Evolutionary conservation across 2,797 vertebrate genomes (phyloP).

Genomic region (Muscicapa striata): DNA sequence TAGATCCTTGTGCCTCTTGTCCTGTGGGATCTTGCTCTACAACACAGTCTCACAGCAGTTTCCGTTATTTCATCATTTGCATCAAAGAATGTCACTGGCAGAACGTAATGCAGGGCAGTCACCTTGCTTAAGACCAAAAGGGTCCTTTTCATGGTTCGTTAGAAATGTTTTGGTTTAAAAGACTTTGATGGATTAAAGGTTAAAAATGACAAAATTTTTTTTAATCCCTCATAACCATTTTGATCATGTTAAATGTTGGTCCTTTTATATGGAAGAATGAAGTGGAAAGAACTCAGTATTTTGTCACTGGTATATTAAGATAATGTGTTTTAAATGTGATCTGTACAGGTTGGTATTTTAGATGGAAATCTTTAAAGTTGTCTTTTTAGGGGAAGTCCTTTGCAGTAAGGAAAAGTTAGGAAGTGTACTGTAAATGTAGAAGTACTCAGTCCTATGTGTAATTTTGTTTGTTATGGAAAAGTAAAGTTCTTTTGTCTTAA

Average conservation of each 20-base stretch:
- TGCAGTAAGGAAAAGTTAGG: constrained; percentile 58
- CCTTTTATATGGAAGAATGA: constrained; percentile 56
- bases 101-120: background rate
- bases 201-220: background rate
- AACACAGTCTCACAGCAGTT: background rate
- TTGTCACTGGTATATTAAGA: constrained; percentile 64
- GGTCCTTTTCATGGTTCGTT: background rate
- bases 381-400: constrained; percentile 51
- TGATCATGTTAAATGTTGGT: constrained; percentile 29
- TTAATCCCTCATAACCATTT: background rate
- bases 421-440: constrained; percentile 65
- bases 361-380: constrained; percentile 53
- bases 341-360: constrained; percentile 65
- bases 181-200: constrained; percentile 22
- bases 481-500: constrained; percentile 65
- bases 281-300: constrained; percentile 59
- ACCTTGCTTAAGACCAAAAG: background rate
- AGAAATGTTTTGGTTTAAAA: constrained; percentile 6
- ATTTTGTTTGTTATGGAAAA: constrained; percentile 70
- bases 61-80: background rate
- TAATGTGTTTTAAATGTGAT: constrained; percentile 50
- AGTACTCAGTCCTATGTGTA: constrained; percentile 62
- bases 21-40: background rate
- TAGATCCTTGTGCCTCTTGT: background rate
- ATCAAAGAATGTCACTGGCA: background rate